phyloP scores from a whole-genome alignment of 2,888 invertebrate genomes.

The Slavum lentiscoides region DNA sequence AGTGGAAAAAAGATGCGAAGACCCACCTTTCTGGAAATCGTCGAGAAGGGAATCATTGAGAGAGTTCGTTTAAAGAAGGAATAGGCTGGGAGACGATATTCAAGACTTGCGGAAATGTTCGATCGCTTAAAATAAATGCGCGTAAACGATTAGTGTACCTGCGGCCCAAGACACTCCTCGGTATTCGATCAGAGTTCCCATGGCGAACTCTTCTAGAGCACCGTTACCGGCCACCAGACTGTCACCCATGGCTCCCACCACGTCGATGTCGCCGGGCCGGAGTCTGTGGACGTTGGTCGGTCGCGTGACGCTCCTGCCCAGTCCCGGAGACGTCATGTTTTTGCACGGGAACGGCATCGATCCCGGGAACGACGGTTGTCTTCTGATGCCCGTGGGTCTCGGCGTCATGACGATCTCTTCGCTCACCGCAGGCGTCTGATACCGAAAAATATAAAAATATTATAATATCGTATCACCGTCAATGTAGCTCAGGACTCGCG shows the following conservation, averaged over 20 bases:
- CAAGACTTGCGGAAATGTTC: too few species aligned
- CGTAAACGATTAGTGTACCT: constrained; percentile 60
- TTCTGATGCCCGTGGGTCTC: constrained; percentile 53
- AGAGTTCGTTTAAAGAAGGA: too few species aligned
- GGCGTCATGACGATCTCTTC: constrained; percentile 34
- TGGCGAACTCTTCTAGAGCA: constrained; percentile 72
- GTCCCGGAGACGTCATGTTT: constrained; percentile 59
- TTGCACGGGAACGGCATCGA: constrained; percentile 67
- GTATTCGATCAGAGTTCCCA: constrained; percentile 74
- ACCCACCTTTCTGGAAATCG: too few species aligned
- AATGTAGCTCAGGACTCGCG: too few species aligned
- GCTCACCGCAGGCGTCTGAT: constrained; percentile 27
- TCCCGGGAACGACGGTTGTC: constrained; percentile 56
- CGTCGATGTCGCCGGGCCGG: constrained; percentile 72
- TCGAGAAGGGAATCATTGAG: too few species aligned
- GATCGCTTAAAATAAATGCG: too few species aligned
- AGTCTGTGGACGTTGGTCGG: constrained; percentile 72
- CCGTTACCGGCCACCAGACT: constrained; percentile 75
- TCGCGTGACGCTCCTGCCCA: constrained; percentile 59
- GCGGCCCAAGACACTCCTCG: constrained; percentile 76
- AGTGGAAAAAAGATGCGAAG: too few species aligned
- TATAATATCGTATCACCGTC: too few species aligned
- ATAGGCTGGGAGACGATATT: too few species aligned
- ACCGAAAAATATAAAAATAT: background rate
- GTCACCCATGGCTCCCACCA: constrained; percentile 74